A percentile compares a stretch with the other conserved stretches of the same genome.
phyloP scores from a whole-genome alignment of 1,140 invertebrate genomes.

The Adoxophyes honmai region DNA sequence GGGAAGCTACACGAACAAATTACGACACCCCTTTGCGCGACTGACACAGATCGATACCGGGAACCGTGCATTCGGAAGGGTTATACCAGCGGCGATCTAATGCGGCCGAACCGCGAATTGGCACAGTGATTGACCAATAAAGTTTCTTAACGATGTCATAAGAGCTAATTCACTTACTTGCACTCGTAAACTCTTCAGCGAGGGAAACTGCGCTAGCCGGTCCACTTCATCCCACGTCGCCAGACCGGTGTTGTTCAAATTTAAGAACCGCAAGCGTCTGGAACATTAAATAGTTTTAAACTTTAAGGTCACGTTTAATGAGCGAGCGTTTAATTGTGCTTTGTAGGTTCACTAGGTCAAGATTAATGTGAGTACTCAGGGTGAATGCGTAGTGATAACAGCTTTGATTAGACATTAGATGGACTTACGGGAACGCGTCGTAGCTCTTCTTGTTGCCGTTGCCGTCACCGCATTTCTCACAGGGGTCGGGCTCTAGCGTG shows the following conservation, averaged over 20 bases:
- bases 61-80: not conserved
- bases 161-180: constrained; percentile 77
- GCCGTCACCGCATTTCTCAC: constrained; percentile 57
- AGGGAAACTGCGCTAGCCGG: constrained; percentile 87
- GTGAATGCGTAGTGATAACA: not conserved
- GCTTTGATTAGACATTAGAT: not conserved
- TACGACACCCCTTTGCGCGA: constrained; percentile 20
- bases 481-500: constrained; percentile 77
- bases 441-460: constrained; percentile 68
- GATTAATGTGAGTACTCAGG: constrained; percentile 23
- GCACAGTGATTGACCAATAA: not conserved
- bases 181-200: constrained; percentile 88
- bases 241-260: constrained; percentile 90
- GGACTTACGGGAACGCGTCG: constrained; percentile 66
- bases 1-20: constrained; percentile 38
- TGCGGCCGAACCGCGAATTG: not conserved
- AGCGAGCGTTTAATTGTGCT: not conserved
- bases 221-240: constrained; percentile 93
- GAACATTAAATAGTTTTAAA: constrained; percentile 30
- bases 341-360: constrained; percentile 47
- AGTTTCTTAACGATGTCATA: not conserved
- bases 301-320: not conserved
- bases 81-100: not conserved
- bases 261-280: constrained; percentile 86
- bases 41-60: not conserved